Conservation (phyloP, 2,797 vertebrate genomes). For the Gobio occitaniae region DNA sequence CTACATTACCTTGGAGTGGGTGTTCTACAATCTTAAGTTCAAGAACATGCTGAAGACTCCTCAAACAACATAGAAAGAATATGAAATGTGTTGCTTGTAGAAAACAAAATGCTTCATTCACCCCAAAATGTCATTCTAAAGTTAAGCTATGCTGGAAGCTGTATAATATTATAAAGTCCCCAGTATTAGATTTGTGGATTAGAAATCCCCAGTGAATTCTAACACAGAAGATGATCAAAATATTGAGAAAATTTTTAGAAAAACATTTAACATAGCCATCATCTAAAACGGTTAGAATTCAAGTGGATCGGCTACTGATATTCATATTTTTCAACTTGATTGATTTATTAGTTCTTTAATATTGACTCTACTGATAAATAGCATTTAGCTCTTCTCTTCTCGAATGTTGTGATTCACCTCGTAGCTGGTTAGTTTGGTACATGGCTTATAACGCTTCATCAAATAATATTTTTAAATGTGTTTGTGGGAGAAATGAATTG, state of each 20-base stretch:
- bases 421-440: background rate
- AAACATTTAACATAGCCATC: background rate
- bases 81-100: background rate
- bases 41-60: constrained; percentile 10
- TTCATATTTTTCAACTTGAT: background rate
- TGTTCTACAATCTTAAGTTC: background rate
- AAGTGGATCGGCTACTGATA: background rate
- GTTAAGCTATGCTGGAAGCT: background rate
- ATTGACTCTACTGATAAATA: too few relatives aligned
- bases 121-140: background rate
- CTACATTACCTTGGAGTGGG: background rate
- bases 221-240: background rate
- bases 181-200: too few relatives aligned
- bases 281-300: background rate
- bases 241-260: background rate
- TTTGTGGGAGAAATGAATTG: background rate
- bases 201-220: constrained; percentile 3
- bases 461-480: too few relatives aligned
- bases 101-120: background rate
- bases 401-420: background rate
- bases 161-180: background rate
- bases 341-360: too few relatives aligned
- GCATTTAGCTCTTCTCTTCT: too few relatives aligned
- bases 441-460: too few relatives aligned
- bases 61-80: constrained; percentile 9